Evolutionary conservation across 2,888 invertebrate genomes (phyloP).

Genomic region (Drosophila engyochracea): DNA sequence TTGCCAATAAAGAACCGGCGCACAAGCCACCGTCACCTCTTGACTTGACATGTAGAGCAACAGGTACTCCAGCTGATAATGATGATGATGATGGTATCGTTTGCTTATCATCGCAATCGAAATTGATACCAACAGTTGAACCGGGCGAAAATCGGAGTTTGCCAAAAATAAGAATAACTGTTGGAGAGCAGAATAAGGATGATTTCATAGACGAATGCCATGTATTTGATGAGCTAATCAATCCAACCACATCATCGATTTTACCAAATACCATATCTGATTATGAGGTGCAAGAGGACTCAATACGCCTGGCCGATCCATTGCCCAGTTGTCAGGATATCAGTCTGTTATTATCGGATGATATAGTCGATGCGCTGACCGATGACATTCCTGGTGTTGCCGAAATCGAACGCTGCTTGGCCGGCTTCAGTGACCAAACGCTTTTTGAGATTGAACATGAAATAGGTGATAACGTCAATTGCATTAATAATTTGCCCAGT

Average conservation of each 20-base stretch:
- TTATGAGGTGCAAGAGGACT: constrained; percentile 9
- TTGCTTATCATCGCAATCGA: neutral
- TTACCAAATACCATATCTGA: neutral
- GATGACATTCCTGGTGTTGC: constrained; percentile 1
- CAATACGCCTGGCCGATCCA: neutral
- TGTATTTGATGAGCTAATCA: neutral
- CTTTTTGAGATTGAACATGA: constrained; percentile 27
- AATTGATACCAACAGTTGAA: neutral
- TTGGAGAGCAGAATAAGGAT: neutral
- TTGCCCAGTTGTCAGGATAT: neutral
- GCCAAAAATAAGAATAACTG: neutral
- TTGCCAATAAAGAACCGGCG: neutral
- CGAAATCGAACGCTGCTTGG: constrained; percentile 23
- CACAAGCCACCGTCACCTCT: constrained; percentile 17
- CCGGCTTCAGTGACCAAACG: constrained; percentile 20
- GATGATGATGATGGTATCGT: neutral
- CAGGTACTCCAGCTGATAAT: neutral
- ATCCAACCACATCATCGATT: neutral
- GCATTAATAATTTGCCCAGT: constrained; percentile 29
- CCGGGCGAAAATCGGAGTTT: constrained; percentile 1
- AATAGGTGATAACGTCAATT: constrained; percentile 7
- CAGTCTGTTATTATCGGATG: neutral
- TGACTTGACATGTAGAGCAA: constrained; percentile 15
- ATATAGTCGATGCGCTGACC: neutral
- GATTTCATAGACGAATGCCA: neutral